Evolutionary conservation across 2,797 vertebrate species (phyloP), one percentile per base, ranked within the genome.

Genomic region (Sebastes umbrosus): DNA sequence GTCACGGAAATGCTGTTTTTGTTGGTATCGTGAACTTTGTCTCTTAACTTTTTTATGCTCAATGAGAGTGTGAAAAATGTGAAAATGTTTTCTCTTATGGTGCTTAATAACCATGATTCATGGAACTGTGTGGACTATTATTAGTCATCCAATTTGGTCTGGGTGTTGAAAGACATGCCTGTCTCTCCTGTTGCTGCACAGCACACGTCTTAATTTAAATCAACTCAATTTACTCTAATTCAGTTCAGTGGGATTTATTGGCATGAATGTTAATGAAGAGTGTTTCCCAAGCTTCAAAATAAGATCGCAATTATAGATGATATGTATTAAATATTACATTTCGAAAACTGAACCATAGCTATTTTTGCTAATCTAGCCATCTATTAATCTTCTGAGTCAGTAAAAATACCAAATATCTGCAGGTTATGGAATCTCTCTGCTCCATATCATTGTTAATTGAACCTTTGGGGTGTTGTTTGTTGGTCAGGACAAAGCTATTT

Each of bases 21-120:
- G 69, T 68, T 79, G 75, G 54, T 69, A 64, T 68, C 18, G 9
- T 73, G 73, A 76, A 63, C 31, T 31, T 22, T 36, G 72, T 58
- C 63, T 73, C 46, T 66, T 71, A 75, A 85, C 69, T 69, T 84
- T 58, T 70, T 36, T 64, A 39, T 39, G 57, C 60, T 87, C 67
- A 80, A 80, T 64, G 57, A 80, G 69, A 76, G 60, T 39, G 75
- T 84, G 79, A 87, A 73, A 90, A 80, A 86, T 69, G 31, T 72
- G 83, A 73, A 80, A 67, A 62, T 62, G 22, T 69, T 80, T 79
- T 54, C 46, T 75, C 60, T 65, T 46, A n/a, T 27, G 58, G 66
- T 11, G 16, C 75, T 78, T 85, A 67, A 84, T 75, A 86, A 81
- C 43, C 31, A 14, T 81, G 81, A 88, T 87, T 88, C 60, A 87